phyloP scores from a whole-genome alignment of 2,113 vertebrate species.

The Tringa solitaria region DNA sequence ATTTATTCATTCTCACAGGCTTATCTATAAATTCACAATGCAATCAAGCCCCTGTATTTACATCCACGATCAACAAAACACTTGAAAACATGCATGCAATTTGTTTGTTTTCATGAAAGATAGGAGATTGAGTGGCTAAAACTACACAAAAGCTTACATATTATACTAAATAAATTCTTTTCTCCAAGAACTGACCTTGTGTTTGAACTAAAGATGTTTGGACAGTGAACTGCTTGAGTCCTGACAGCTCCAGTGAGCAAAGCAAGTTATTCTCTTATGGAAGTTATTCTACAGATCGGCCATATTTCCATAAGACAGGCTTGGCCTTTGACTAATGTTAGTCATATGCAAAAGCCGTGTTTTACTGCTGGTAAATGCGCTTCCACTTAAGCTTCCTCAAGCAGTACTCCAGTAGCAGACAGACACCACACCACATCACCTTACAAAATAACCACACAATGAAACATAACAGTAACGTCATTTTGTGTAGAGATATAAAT shows the following conservation, averaged over 20 bases:
- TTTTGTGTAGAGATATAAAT: constrained; percentile 53
- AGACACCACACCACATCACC: not conserved
- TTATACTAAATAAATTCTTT: not conserved
- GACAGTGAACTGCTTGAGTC: not conserved
- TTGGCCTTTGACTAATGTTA: not conserved
- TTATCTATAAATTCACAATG: not conserved
- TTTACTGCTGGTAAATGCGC: constrained; percentile 19
- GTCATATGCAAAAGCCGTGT: not conserved
- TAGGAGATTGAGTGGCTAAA: not conserved
- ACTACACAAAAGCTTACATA: not conserved
- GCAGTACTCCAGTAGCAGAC: not conserved
- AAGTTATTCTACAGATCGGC: not conserved
- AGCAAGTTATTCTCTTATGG: not conserved
- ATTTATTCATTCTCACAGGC: not conserved
- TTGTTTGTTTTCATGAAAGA: not conserved
- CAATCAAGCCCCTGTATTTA: not conserved
- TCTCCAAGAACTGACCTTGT: not conserved
- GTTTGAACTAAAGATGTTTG: not conserved
- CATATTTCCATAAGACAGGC: not conserved
- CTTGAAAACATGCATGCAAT: not conserved
- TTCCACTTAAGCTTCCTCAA: constrained; percentile 38
- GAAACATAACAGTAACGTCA: constrained; percentile 24
- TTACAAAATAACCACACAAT: constrained; percentile 36
- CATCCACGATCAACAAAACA: not conserved
- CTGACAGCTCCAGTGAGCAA: not conserved